Conservation (phyloP, 2,888 invertebrate genomes). For the Plusia festucae region DNA sequence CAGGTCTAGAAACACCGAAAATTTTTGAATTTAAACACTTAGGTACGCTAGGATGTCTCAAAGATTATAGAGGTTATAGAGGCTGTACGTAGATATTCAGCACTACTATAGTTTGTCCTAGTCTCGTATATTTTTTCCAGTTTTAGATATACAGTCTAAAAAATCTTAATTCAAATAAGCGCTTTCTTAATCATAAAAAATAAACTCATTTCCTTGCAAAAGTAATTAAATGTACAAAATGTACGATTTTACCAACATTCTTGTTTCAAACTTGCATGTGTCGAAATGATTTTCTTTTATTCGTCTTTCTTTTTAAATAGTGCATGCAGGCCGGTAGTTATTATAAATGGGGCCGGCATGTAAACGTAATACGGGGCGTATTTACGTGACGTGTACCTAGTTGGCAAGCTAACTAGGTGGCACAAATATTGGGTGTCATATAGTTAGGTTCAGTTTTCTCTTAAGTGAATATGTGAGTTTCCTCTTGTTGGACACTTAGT, state of each 20-base stretch:
- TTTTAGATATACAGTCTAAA: background rate
- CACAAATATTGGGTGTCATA: background rate
- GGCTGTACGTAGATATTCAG: too few relatives aligned
- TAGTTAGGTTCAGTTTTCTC: too few relatives aligned
- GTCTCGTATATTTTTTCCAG: too few relatives aligned
- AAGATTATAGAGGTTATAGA: too few relatives aligned
- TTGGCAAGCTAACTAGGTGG: slow-evolving; percentile 3
- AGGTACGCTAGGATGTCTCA: too few relatives aligned
- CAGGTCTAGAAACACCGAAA: too few relatives aligned
- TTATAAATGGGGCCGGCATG: slow-evolving; percentile 30
- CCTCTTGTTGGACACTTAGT: too few relatives aligned
- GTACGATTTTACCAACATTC: background rate
- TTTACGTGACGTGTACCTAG: slow-evolving; percentile 30
- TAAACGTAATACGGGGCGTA: slow-evolving; percentile 31
- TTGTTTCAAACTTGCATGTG: slow-evolving; percentile 39
- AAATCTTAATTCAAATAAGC: background rate
- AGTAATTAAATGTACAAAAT: background rate
- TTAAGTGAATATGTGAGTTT: too few relatives aligned
- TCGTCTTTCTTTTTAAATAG: slow-evolving; percentile 30
- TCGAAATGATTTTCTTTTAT: slow-evolving; percentile 29
- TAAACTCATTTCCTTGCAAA: background rate
- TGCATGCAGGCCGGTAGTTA: slow-evolving; percentile 43
- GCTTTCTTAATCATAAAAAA: background rate
- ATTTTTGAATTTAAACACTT: too few relatives aligned
- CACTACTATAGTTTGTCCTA: too few relatives aligned